phyloP scores from a whole-genome alignment of 2,888 invertebrate genomes.

The Sturmia bella region DNA sequence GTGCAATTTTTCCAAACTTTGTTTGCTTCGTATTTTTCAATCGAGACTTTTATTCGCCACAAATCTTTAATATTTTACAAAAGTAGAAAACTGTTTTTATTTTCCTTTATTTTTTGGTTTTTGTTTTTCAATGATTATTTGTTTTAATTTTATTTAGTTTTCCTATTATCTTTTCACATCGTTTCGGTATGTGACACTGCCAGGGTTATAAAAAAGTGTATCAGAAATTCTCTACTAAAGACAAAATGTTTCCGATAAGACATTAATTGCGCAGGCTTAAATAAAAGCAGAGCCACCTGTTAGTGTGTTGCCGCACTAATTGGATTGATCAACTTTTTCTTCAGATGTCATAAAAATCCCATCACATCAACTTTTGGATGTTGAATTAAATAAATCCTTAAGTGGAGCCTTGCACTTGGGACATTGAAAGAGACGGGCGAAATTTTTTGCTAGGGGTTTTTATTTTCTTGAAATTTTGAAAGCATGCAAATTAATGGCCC shows the following conservation, averaged over 20 bases:
- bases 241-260: not conserved
- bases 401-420: too few relatives aligned
- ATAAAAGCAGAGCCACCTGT: too few relatives aligned
- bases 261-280: too few relatives aligned
- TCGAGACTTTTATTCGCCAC: not conserved
- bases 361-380: too few relatives aligned
- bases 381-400: too few relatives aligned
- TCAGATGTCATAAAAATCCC: too few relatives aligned
- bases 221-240: not conserved
- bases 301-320: too few relatives aligned
- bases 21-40: not conserved
- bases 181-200: conserved; percentile 11
- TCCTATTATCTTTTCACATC: conserved; percentile 31
- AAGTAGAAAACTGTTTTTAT: not conserved
- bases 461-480: too few relatives aligned
- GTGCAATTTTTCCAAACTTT: conserved; percentile 6
- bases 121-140: conserved; percentile 46
- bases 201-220: conserved; percentile 10
- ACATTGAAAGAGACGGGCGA: too few relatives aligned
- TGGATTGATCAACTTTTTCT: too few relatives aligned
- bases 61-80: conserved; percentile 6
- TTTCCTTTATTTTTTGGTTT: conserved; percentile 28
- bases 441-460: too few relatives aligned
- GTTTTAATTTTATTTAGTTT: conserved; percentile 48
- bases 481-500: too few relatives aligned